Conservation (phyloP, 2,888 invertebrate genomes). For the Agrotis segetum region DNA sequence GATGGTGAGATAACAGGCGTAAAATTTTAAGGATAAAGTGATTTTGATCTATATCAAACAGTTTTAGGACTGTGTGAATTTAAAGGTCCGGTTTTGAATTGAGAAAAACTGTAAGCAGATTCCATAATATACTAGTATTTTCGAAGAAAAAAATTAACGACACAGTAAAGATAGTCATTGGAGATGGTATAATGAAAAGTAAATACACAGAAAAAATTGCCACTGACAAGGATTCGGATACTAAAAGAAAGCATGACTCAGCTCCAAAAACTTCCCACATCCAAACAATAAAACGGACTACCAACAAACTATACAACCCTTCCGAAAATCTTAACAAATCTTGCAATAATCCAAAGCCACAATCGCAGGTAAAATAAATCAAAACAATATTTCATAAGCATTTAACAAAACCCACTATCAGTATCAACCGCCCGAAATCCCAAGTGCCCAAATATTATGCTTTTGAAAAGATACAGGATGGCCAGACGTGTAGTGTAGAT, state of each 20-base stretch:
- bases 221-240: slow-evolving; percentile 6
- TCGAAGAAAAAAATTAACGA: neutral
- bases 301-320: neutral
- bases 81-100: slow-evolving; percentile 12
- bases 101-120: neutral
- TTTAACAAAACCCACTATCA: slow-evolving; percentile 56
- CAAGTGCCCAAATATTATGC: slow-evolving; percentile 83
- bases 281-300: slow-evolving; percentile 17
- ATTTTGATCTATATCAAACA: slow-evolving; percentile 40
- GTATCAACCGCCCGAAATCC: slow-evolving; percentile 59
- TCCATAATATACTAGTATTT: neutral
- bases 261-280: slow-evolving; percentile 1
- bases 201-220: neutral
- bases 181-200: neutral
- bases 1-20: slow-evolving; percentile 76
- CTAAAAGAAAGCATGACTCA: slow-evolving; percentile 12
- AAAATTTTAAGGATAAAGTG: slow-evolving; percentile 63
- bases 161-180: neutral
- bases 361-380: slow-evolving; percentile 41
- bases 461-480: slow-evolving; percentile 73
- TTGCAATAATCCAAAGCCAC: slow-evolving; percentile 6
- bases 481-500: slow-evolving; percentile 74
- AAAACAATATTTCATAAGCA: slow-evolving; percentile 54
- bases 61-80: slow-evolving; percentile 31
- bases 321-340: slow-evolving; percentile 19